A percentile compares a stretch with the other conserved stretches of the same genome.
Evolutionary conservation across 2,888 invertebrate genomes (phyloP).

Genomic region (Hemaris fuciformis): DNA sequence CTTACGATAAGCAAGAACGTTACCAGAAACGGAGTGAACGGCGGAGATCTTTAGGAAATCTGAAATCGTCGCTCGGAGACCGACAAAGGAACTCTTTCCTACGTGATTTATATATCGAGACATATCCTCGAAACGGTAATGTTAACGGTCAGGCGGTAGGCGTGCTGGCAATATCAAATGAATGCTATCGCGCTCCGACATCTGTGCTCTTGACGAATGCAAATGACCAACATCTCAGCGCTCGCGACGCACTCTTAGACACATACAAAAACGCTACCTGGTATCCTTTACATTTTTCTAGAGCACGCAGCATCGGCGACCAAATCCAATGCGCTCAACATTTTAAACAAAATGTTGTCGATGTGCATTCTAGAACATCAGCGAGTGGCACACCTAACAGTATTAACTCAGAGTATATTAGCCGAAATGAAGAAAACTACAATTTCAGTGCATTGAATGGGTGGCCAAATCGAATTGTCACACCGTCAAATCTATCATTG

Average conservation of each 20-base stretch:
- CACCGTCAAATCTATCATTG: background rate
- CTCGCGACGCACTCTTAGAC: constrained; percentile 43
- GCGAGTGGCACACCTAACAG: background rate
- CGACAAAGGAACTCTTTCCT: constrained; percentile 68
- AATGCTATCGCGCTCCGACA: constrained; percentile 64
- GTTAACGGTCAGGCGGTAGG: constrained; percentile 66
- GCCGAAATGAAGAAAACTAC: background rate
- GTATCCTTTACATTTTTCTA: constrained; percentile 35
- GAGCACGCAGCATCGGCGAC: background rate
- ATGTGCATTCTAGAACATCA: background rate
- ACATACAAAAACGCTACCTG: constrained; percentile 39
- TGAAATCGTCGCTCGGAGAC: constrained; percentile 53
- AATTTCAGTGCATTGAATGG: background rate
- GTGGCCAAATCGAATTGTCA: background rate
- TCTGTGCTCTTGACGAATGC: constrained; percentile 69
- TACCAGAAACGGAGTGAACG: constrained; percentile 47
- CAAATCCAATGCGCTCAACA: constrained; percentile 10
- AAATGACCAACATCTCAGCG: constrained; percentile 59
- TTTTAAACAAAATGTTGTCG: constrained; percentile 1
- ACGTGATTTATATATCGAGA: constrained; percentile 76
- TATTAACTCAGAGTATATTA: background rate
- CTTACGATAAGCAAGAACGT: constrained; percentile 40
- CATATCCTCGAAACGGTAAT: constrained; percentile 72
- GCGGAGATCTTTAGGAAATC: constrained; percentile 53
- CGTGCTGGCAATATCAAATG: constrained; percentile 74